Base-by-base conservation (phyloP, 2,888 invertebrate species). In the Synergus laeviventris region DNA sequence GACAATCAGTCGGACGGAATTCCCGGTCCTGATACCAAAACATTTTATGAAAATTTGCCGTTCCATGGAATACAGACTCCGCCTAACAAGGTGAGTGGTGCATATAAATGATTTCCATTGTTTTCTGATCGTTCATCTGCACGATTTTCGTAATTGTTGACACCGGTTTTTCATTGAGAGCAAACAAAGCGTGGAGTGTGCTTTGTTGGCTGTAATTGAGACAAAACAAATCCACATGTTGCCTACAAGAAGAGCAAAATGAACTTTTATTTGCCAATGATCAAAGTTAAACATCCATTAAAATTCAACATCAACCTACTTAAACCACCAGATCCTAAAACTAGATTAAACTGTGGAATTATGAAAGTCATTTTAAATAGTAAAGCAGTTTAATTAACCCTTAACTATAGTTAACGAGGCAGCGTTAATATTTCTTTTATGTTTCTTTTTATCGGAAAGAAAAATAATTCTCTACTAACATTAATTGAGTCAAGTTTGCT, bases 61-160 rank as follows among this genome's bases (percentile, higher is more conserved):
- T 98, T 97, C 94, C 97, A 97, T 91, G 97, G 97, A 87, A 94
- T 97, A 89, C 97, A 97, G 92, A 96, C 96, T 92, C 96, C 97
- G 89, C 97, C 97, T 88, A 96, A 97, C 92, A 97, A 97, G 96
- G 97, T 97, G 94, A 92, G 89, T 83, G 64, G 36, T n/a, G 21
- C 42, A 42, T 21, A 24, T 16, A 64, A 64, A 64, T 39, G 42
- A 16, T 70, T 45, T 45, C 5, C 12, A 70, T 45, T n/a, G 11
- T 45, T 49, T 49, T 24, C 18, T 49, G 9, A n/a, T 36, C 31
- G 36, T 36, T 36, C 11, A n/a, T 70, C 49, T 54, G 70, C 70
- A 70, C 49, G 70, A 49, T 70, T 70, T 70, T 31, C 9, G n/a
- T 70, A 36, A 31, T 70, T 31, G 70, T 70, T 70, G n/a, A 31